Evolutionary conservation across 1,140 invertebrate species (phyloP).

Genomic region (Halesus radiatus): DNA sequence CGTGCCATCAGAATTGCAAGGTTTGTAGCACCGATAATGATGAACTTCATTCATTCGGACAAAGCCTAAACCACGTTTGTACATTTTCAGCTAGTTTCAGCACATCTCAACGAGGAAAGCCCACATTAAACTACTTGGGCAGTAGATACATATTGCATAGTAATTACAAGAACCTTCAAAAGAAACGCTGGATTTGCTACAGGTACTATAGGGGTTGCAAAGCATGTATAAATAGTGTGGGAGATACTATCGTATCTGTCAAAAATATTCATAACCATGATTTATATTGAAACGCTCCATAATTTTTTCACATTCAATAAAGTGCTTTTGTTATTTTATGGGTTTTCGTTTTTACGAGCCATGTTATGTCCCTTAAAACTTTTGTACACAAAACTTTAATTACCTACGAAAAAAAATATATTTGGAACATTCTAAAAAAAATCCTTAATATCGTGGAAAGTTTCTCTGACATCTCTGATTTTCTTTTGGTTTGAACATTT

Average conservation of each 20-base stretch:
- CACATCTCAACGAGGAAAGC: not conserved
- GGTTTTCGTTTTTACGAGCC: too few species aligned
- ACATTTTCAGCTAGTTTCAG: conserved; percentile 9
- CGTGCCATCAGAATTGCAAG: too few species aligned
- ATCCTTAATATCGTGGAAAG: too few species aligned
- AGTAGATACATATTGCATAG: not conserved
- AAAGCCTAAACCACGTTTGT: not conserved
- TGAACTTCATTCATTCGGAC: too few species aligned
- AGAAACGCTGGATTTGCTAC: conserved; percentile 24
- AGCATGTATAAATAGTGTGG: not conserved
- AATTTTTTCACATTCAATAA: not conserved
- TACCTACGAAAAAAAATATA: too few species aligned
- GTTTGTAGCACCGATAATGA: too few species aligned
- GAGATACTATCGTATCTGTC: not conserved
- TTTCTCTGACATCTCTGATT: too few species aligned
- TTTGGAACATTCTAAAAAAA: too few species aligned
- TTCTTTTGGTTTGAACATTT: too few species aligned
- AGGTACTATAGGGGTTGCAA: not conserved
- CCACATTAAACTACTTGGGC: not conserved
- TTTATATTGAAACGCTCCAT: not conserved
- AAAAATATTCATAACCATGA: conserved; percentile 13
- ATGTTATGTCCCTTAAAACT: not conserved
- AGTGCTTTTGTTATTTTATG: not conserved
- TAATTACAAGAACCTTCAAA: not conserved
- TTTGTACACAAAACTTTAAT: too few species aligned